Base-by-base conservation (phyloP, 2,888 invertebrate species). In the Xanthia icteritia region DNA sequence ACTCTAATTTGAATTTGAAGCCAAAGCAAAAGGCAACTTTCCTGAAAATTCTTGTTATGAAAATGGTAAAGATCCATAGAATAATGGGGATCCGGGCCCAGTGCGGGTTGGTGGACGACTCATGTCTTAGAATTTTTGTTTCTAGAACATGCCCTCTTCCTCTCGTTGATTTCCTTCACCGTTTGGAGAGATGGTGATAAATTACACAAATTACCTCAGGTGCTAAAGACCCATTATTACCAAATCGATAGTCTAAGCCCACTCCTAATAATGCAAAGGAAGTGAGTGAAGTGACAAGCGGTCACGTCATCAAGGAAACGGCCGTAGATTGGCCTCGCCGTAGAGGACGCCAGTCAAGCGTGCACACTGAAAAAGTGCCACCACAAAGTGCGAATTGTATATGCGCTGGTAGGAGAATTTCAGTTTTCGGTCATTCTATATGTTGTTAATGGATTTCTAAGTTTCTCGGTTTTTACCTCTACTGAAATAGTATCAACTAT, bases 271-370 rank as follows among this genome's bases (percentile, higher is more conserved):
- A 79, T 70, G 61, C 73, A 67, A 79, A 90, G 92, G 92, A 92
- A 92, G 89, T 92, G 86, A 89, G 84, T 82, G 36, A 78, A 83
- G 70, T 81, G 85, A 84, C 87, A 88, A 85, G 80, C 83, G 85
- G 85, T 85, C 87, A 89, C 89, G 89, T 90, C 88, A 92, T 92
- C 88, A 91, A 93, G 94, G 94, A 94, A 94, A 92, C 89, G 84
- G 31, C 84, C 78, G 87, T 85, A 86, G 88, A 88, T 88, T 88
- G 92, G 88, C 92, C 92, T 92, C 89, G 91, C 73, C 86, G 70
- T 82, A 83, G 90, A 93, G 94, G 94, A 92, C 93, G 88, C 89
- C 84, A 91, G 86, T 92, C 91, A 89, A 92, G 89, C 94, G 93
- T 93, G 91, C 74, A 85, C 81, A 76, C 85, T 87, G 89, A 91